Evolutionary conservation across 2,113 vertebrate genomes (phyloP).

Genomic region (Gymnobelideus leadbeateri): DNA sequence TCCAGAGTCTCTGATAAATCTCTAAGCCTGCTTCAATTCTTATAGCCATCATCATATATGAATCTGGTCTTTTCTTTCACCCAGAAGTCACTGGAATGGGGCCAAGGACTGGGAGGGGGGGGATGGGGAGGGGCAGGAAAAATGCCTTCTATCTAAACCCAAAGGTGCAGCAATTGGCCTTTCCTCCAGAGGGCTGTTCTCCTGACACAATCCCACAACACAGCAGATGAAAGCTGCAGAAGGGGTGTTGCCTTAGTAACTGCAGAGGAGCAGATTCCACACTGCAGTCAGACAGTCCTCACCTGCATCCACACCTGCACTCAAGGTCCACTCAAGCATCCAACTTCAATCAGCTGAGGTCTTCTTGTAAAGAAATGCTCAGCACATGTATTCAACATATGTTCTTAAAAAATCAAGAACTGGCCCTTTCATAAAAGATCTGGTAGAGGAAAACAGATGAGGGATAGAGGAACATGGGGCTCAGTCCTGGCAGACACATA

Average conservation of each 20-base stretch:
- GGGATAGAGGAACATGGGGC: background rate
- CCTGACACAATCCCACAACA: slow-evolving; percentile 54
- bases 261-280: slow-evolving; percentile 70
- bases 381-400: slow-evolving; percentile 39
- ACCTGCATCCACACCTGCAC: slow-evolving; percentile 71
- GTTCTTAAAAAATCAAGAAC: slow-evolving; percentile 53
- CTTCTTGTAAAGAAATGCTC: slow-evolving; percentile 5
- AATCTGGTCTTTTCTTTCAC: background rate
- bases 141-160: slow-evolving; percentile 52
- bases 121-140: slow-evolving; percentile 31
- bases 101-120: slow-evolving; percentile 12
- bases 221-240: slow-evolving; percentile 30
- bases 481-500: background rate
- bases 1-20: background rate
- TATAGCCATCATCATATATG: no score
- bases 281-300: slow-evolving; percentile 61
- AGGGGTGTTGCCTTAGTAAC: slow-evolving; percentile 58
- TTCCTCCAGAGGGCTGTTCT: slow-evolving; percentile 60
- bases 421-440: slow-evolving; percentile 45
- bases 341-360: slow-evolving; percentile 54
- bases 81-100: slow-evolving; percentile 42
- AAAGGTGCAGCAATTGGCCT: slow-evolving; percentile 10
- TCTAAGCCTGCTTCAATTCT: background rate
- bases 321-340: slow-evolving; percentile 67
- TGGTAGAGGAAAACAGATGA: background rate